Conservation (phyloP, 2,888 invertebrate genomes). For the Drosophila kanekoi region DNA sequence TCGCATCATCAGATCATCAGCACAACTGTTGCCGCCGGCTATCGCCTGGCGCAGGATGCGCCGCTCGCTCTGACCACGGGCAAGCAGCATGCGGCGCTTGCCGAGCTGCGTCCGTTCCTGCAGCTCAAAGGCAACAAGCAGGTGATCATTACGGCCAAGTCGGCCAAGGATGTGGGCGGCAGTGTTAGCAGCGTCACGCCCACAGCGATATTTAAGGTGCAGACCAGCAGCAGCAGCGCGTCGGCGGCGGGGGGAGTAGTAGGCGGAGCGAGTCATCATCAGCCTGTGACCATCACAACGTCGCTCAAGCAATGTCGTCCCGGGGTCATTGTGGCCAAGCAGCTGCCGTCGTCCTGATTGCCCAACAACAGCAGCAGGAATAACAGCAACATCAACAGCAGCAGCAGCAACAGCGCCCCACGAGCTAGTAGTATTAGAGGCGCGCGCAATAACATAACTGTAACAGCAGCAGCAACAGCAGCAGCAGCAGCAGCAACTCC, state of each 20-base stretch:
- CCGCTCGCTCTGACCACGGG: constrained; percentile 83
- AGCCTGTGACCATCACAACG: constrained; percentile 80
- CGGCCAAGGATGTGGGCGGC: constrained; percentile 65
- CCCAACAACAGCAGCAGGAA: constrained; percentile 37
- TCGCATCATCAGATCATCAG: constrained; percentile 51
- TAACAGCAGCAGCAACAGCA: constrained; percentile 44
- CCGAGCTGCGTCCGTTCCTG: constrained; percentile 88
- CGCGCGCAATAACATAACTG: constrained; percentile 48
- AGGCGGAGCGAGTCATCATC: constrained; percentile 38
- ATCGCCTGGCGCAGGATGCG: constrained; percentile 81
- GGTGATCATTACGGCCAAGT: constrained; percentile 78
- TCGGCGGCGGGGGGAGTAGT: constrained; percentile 32
- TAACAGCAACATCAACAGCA: constrained; percentile 27
- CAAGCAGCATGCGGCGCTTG: constrained; percentile 85
- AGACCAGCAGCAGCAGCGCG: constrained; percentile 59
- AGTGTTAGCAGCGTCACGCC: constrained; percentile 67
- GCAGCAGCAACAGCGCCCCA: constrained; percentile 26
- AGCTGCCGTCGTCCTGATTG: constrained; percentile 89
- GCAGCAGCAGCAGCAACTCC: constrained; percentile 44
- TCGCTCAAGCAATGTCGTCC: constrained; percentile 90
- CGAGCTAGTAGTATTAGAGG: constrained; percentile 58
- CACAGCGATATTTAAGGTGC: constrained; percentile 83
- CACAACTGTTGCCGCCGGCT: constrained; percentile 10
- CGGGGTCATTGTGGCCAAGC: constrained; percentile 96
- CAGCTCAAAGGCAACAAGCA: constrained; percentile 87